Conservation (phyloP, 2,888 invertebrate genomes). For the Autographa pulchrina region DNA sequence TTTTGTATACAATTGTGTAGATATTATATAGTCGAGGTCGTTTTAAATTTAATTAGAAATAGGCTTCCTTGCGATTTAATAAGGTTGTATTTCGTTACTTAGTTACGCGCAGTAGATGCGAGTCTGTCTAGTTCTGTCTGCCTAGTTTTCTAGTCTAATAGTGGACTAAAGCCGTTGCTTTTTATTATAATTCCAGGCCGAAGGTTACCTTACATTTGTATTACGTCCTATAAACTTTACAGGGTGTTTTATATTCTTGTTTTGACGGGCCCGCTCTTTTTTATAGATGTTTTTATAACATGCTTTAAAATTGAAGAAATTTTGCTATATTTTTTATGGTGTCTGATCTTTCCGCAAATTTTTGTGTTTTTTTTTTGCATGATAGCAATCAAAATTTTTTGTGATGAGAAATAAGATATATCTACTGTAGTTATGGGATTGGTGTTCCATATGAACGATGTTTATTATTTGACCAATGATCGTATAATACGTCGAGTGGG, state of each 20-base stretch:
- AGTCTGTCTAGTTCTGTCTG: no score
- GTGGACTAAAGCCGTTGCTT: not conserved
- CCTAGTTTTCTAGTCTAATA: not conserved
- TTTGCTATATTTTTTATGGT: not conserved
- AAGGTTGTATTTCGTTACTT: no score
- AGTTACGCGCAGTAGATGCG: no score
- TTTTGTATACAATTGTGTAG: no score
- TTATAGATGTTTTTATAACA: slow-evolving; percentile 1
- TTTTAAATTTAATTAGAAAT: no score
- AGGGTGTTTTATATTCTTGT: not conserved
- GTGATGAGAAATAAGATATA: not conserved
- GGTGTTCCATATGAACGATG: no score
- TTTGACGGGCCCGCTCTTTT: not conserved
- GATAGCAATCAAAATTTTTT: not conserved
- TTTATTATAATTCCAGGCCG: not conserved
- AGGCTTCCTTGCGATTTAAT: no score
- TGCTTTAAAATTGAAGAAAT: not conserved
- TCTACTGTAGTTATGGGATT: no score
- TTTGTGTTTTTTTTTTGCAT: not conserved
- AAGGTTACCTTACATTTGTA: not conserved
- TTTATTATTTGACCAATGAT: no score
- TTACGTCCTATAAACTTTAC: not conserved
- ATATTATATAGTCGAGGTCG: no score
- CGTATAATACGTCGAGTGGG: no score
- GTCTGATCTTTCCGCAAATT: not conserved